Evolutionary conservation across 2,113 vertebrate species (phyloP).

Genomic region (Takifugu flavidus): DNA sequence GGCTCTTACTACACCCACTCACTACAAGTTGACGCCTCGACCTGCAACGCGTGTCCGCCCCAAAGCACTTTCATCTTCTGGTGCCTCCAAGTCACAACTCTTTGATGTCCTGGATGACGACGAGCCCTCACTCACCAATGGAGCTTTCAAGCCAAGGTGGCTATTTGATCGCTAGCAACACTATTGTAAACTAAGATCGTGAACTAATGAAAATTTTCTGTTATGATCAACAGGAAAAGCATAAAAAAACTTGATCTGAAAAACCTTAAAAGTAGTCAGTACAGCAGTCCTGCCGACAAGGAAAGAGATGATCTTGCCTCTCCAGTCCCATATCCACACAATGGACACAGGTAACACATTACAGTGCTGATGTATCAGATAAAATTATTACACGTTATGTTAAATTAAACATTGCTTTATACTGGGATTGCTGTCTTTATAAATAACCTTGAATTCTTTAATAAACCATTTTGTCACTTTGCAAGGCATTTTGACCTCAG

Average conservation of each 20-base stretch:
- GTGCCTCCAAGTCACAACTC: slow-evolving; percentile 87
- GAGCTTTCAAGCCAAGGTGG: slow-evolving; percentile 91
- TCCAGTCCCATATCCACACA: slow-evolving; percentile 84
- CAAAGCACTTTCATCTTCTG: slow-evolving; percentile 84
- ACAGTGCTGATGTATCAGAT: too few species aligned
- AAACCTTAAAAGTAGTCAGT: slow-evolving; percentile 86
- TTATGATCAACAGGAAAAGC: slow-evolving; percentile 80
- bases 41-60: slow-evolving; percentile 89
- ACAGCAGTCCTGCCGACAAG: slow-evolving; percentile 79
- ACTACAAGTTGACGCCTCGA: slow-evolving; percentile 92
- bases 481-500: too few species aligned
- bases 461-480: too few species aligned
- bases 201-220: neutral
- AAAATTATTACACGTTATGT: too few species aligned
- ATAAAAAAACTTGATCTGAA: slow-evolving; percentile 97
- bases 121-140: slow-evolving; percentile 83
- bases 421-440: too few species aligned
- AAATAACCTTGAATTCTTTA: too few species aligned
- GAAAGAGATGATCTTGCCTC: slow-evolving; percentile 85
- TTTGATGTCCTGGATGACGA: slow-evolving; percentile 95
- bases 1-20: slow-evolving; percentile 89
- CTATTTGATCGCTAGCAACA: too few species aligned
- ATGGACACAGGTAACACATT: slow-evolving; percentile 80
- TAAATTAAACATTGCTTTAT: too few species aligned
- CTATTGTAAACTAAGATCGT: neutral